Evolutionary conservation across 2,113 vertebrate species (phyloP).

Genomic region (Dolichotis patagonum): DNA sequence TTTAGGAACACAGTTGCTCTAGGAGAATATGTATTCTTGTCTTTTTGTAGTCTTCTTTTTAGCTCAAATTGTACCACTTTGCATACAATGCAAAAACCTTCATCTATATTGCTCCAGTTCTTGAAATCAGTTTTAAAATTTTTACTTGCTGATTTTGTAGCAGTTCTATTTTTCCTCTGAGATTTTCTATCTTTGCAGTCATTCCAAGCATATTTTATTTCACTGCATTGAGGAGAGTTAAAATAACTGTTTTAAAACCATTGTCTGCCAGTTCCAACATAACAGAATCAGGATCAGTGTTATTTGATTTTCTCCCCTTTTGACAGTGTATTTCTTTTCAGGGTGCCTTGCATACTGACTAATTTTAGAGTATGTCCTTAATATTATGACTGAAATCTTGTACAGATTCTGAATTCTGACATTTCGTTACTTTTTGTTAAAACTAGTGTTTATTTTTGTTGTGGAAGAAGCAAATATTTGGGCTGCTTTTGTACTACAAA

Average conservation of each 20-base stretch:
- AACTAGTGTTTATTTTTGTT: background rate
- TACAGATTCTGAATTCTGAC: background rate
- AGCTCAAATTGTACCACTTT: background rate
- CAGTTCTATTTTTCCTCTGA: background rate
- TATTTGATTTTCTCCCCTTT: background rate
- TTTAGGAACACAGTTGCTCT: background rate
- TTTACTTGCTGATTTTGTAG: background rate
- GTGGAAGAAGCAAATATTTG: background rate
- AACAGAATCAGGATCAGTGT: background rate
- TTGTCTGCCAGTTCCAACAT: background rate
- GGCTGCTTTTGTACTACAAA: background rate
- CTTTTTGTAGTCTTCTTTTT: background rate
- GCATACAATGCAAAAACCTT: background rate
- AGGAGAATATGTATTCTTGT: background rate
- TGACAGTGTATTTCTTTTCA: background rate
- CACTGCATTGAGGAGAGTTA: background rate
- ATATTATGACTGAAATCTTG: background rate
- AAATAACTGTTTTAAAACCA: background rate
- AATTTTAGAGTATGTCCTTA: slow-evolving; percentile 17
- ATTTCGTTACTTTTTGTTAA: background rate
- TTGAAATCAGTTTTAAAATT: slow-evolving; percentile 31
- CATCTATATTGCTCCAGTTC: background rate
- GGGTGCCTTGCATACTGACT: background rate
- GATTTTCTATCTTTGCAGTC: background rate
- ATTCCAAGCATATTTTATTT: background rate